A percentile compares a stretch with the other conserved stretches of the same genome.
Conservation (phyloP, 2,888 invertebrate species). For the Morpho achilles region DNA sequence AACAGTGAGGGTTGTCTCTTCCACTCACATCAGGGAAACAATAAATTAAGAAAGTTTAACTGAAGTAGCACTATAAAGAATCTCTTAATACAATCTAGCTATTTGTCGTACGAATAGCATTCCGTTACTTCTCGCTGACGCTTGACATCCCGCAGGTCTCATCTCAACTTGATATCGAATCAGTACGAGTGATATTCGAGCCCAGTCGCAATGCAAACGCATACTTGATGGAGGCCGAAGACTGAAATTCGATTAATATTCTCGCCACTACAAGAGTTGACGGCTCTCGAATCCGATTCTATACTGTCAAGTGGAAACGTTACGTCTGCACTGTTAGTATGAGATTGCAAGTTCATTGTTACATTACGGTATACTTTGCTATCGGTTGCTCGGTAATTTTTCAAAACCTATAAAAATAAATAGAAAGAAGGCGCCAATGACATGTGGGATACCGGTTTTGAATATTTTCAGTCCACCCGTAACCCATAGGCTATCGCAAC, state of each 20-base stretch:
- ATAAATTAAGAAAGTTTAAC: no score
- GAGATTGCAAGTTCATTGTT: neutral
- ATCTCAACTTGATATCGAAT: conserved; percentile 57
- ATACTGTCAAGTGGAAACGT: conserved; percentile 22
- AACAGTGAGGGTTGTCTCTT: no score
- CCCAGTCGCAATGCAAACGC: conserved; percentile 58
- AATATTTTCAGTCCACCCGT: no score
- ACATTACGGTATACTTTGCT: no score
- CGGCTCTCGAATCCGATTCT: conserved; percentile 54
- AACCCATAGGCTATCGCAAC: no score
- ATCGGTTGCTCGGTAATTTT: no score
- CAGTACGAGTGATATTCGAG: conserved; percentile 60
- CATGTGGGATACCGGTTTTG: no score
- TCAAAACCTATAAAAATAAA: no score
- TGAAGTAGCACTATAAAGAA: no score
- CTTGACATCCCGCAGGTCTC: conserved; percentile 35
- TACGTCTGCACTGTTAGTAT: neutral
- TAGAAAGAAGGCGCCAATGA: no score
- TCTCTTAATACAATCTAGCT: neutral
- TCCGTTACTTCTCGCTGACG: conserved; percentile 23
- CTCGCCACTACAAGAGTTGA: conserved; percentile 36
- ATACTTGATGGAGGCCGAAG: conserved; percentile 61
- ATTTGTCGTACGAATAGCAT: conserved; percentile 15
- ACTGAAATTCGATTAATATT: conserved; percentile 73
- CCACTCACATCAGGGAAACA: no score